Base-by-base conservation (phyloP, 2,113 vertebrate genomes). In the Melanotaenia duboulayi region DNA sequence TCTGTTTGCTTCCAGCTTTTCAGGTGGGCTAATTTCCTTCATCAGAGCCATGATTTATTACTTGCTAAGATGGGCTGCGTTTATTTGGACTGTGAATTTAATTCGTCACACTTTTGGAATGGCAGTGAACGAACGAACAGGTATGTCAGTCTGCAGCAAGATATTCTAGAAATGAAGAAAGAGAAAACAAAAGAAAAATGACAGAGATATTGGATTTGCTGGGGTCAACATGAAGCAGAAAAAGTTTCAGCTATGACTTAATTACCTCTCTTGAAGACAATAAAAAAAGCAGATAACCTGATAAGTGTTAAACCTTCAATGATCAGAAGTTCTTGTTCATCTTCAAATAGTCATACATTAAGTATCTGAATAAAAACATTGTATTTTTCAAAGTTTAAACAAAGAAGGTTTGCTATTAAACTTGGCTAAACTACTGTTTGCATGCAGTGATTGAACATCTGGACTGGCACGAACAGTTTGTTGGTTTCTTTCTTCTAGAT, bases 61-160 rank as follows among this genome's bases (percentile, higher is more conserved):
- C 87, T 11, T 78, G 71, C 89, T 92, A 84, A 93, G 87, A 87
- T 96, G 93, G 94, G 89, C 88, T 80, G 61, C 93, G 92, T 93
- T 95, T 84, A 83, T 97, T 83, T 96, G 94, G 94, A 86, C 91
- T 83, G 80, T 92, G 83, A 65, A 89, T 81, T 82, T 92, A 75
- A 78, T 96, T 87, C 94, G 92, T 78, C 77, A 87, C 79, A 88
- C 91, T 54, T 68, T 80, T 84, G 95, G 94, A 35, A 94, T 95
- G 94, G 92, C 91, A 16, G 91, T 96, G 81, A 94, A 89, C 71
- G 95, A 97, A 74, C 94, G 85, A 81, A 86, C 94, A 95, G 97
- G 98, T 99, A 95, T 65, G 86, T 86, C 66, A 56, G 35, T 57
- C 49, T 4, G 6, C 56, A 61, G 20, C 37, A 42, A 60, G 48